A percentile compares a stretch with the other conserved stretches of the same genome.
phyloP scores from a whole-genome alignment of 2,888 invertebrate species.

The Polia nebulosa region DNA sequence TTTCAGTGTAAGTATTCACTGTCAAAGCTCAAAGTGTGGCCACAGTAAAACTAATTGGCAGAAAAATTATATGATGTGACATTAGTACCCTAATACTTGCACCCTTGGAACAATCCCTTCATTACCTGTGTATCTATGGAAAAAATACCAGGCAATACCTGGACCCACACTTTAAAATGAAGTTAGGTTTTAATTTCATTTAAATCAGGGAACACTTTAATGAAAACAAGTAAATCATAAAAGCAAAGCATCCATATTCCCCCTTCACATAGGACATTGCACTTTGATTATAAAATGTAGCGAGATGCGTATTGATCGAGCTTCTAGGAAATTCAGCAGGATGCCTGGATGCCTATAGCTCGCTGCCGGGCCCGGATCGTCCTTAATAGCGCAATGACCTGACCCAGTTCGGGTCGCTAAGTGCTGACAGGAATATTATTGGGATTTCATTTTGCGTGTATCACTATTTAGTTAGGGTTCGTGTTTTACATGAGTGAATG shows the following conservation, averaged over 20 bases:
- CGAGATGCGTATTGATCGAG: not conserved
- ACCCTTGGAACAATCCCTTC: too few species aligned
- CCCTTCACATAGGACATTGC: not conserved
- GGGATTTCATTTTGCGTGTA: not conserved
- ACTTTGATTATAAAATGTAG: slow-evolving; percentile 9
- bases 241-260: not conserved
- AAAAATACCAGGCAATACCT: too few species aligned
- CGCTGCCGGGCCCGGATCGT: not conserved
- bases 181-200: too few species aligned
- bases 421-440: not conserved
- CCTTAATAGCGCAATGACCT: slow-evolving; percentile 17
- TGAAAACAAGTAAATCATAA: not conserved
- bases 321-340: not conserved
- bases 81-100: too few species aligned
- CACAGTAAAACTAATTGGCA: too few species aligned
- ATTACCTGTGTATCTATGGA: too few species aligned
- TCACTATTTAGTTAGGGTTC: not conserved
- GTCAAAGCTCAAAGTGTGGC: too few species aligned
- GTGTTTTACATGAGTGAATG: not conserved
- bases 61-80: too few species aligned
- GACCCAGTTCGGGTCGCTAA: slow-evolving; percentile 7
- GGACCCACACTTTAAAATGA: too few species aligned
- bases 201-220: too few species aligned
- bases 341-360: not conserved
- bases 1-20: too few species aligned